Base-by-base conservation (phyloP, 2,113 vertebrate genomes). In the Willisornis vidua region DNA sequence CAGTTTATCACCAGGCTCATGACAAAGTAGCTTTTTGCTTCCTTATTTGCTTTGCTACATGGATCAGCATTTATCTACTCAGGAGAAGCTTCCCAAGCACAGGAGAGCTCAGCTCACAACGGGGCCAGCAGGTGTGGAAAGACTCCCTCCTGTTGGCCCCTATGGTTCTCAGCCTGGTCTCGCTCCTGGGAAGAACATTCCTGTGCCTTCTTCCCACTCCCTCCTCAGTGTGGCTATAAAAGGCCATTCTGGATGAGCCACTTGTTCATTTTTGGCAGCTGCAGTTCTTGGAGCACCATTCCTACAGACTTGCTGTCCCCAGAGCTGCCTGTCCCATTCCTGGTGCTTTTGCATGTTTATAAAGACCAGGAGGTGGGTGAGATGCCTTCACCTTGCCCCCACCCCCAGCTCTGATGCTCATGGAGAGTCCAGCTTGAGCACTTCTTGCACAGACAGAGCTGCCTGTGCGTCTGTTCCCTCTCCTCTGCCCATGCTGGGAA, bases 391-490 rank as follows among this genome's bases (percentile, higher is more conserved):
- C 39, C 26, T 82, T 3, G 1, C 20, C 15, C 24, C 31, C 1
- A 3, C 31, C 45, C 35, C 25, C 14, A 17, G 9, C 24, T 25
- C n/a, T 29, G 68, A 26, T 35, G 20, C 9, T 41, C 28, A 10
- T 33, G 31, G 20, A 28, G 48, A 79, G 31, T 46, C 17, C 35
- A 16, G 6, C 31, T 29, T n/a, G n/a, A 43, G 79, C 41, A 18
- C 16, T 14, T 16, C 14, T 52, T 28, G 55, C 14, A 24, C 24
- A 46, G 37, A 14, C 57, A 63, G 55, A 45, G 28, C n/a, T 28
- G 14, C 48, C 39, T 0, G 0, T 54, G n/a, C 37, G 39, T 20
- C 54, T 22, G 0, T 25, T 57, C 22, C 19, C 22, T 5, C 8
- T 66, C 17, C 17, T 55, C 28, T 45, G 52, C 41, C 46, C 2